phyloP scores from a whole-genome alignment of 2,888 invertebrate genomes.

The Caenorhabditis uteleia region DNA sequence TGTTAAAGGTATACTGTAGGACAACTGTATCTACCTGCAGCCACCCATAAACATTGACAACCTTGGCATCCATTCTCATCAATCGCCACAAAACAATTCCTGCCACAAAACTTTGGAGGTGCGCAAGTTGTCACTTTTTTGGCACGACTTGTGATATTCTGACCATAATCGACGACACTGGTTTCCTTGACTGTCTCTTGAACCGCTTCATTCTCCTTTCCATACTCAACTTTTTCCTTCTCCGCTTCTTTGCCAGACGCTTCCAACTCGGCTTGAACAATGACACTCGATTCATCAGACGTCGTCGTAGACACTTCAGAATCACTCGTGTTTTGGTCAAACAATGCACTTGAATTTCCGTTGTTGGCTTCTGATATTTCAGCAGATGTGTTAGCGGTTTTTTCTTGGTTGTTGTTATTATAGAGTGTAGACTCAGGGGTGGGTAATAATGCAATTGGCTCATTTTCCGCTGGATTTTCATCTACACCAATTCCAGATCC shows the following conservation, averaged over 20 bases:
- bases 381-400: slow-evolving; percentile 5
- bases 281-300: slow-evolving; percentile 21
- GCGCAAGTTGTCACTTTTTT: slow-evolving; percentile 22
- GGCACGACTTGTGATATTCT: background rate
- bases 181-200: slow-evolving; percentile 6
- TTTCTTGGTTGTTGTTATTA: slow-evolving; percentile 5
- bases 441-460: too few relatives aligned
- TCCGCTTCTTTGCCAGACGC: background rate
- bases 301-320: slow-evolving; percentile 28
- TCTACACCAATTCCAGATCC: slow-evolving; percentile 25
- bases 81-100: slow-evolving; percentile 63
- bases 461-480: slow-evolving; percentile 6
- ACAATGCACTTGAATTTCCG: slow-evolving; percentile 23
- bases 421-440: too few relatives aligned
- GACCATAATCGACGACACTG: too few relatives aligned
- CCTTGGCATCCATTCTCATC: slow-evolving; percentile 63
- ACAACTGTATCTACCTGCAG: slow-evolving; percentile 4
- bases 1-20: background rate
- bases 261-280: slow-evolving; percentile 10
- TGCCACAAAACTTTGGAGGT: slow-evolving; percentile 53
- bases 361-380: slow-evolving; percentile 10
- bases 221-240: background rate
- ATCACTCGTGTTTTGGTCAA: slow-evolving; percentile 39
- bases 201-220: slow-evolving; percentile 6
- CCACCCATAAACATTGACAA: slow-evolving; percentile 63